Conservation (phyloP, 1,140 invertebrate species). For the Protaetia brevitarsis region DNA sequence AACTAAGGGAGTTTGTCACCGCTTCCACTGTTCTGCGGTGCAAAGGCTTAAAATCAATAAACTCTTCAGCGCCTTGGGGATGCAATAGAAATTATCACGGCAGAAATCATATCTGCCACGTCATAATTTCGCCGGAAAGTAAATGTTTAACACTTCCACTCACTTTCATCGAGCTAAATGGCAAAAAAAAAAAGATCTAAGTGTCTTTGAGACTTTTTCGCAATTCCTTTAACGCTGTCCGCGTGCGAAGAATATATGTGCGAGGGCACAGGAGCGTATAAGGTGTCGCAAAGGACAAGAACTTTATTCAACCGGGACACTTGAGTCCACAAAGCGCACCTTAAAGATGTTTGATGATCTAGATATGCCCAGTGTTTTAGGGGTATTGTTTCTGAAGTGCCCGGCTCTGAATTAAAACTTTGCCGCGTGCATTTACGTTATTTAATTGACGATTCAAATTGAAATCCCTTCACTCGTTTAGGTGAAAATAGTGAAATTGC, state of each 20-base stretch:
- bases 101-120: too few species aligned
- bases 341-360: slow-evolving; percentile 11
- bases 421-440: background rate
- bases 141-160: too few species aligned
- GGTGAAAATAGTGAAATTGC: too few species aligned
- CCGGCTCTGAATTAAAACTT: background rate
- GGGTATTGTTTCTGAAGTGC: background rate
- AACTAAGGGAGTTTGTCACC: slow-evolving; percentile 4
- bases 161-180: too few species aligned
- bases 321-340: background rate
- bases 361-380: background rate
- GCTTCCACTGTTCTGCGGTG: slow-evolving; percentile 23
- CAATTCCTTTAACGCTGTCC: too few species aligned
- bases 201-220: too few species aligned
- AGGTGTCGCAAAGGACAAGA: slow-evolving; percentile 9
- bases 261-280: too few species aligned
- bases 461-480: background rate
- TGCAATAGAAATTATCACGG: too few species aligned
- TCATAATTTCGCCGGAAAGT: too few species aligned
- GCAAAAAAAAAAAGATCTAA: too few species aligned
- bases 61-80: slow-evolving; percentile 28
- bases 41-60: slow-evolving; percentile 32
- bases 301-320: slow-evolving; percentile 6
- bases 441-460: background rate
- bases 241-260: too few species aligned